Conservation (phyloP, 1,140 invertebrate species). For the Zaprionus taronus region DNA sequence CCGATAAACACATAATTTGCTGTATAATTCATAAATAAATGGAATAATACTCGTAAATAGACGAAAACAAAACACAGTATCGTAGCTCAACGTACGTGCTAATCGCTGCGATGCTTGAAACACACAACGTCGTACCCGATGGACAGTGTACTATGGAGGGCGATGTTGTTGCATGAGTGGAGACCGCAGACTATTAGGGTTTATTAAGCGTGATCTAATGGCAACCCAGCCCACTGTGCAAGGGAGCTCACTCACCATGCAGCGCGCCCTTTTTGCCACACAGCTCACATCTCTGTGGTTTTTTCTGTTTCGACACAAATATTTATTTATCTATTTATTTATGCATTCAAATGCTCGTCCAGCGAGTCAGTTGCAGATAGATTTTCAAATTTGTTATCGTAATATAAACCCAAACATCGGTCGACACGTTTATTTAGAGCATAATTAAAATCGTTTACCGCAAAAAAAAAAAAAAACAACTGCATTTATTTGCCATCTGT, state of each 20-base stretch:
- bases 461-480: constrained; percentile 29
- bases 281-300: constrained; percentile 49
- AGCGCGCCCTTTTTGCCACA: neutral
- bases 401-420: constrained; percentile 44
- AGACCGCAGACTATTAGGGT: constrained; percentile 73
- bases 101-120: constrained; percentile 35
- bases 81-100: constrained; percentile 23
- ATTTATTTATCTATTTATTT: constrained; percentile 62
- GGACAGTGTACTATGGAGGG: constrained; percentile 24
- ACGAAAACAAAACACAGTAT: constrained; percentile 13
- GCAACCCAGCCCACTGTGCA: constrained; percentile 11
- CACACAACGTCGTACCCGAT: constrained; percentile 34
- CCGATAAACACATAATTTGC: constrained; percentile 54
- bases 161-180: constrained; percentile 5
- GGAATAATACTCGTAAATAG: constrained; percentile 53
- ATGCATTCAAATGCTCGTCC: constrained; percentile 51
- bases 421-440: constrained; percentile 56
- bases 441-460: constrained; percentile 64
- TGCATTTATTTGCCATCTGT: constrained; percentile 4
- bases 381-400: constrained; percentile 47
- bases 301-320: constrained; percentile 57
- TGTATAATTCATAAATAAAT: constrained; percentile 69
- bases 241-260: neutral
- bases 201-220: constrained; percentile 77
- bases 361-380: constrained; percentile 42